Percentiles rank a stretch among this genome's conserved stretches.
These are phyloP conservation scores for Saccopteryx bilineata DNA, from an alignment of 2,113 vertebrate species.

Conservation along the genomic window DNA sequence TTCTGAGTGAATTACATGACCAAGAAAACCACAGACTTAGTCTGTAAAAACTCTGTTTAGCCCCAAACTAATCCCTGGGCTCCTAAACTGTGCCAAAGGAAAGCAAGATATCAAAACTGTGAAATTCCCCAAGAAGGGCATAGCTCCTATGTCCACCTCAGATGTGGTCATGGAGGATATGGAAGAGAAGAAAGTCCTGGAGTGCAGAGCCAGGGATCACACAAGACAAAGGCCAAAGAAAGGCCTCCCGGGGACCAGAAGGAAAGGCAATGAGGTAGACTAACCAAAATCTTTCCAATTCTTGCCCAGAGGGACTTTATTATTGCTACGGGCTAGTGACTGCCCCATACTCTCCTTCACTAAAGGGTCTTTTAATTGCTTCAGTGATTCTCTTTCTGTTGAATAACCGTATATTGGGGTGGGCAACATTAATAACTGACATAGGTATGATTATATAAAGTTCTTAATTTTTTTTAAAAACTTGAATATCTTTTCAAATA, in stretches of 20 bases:
- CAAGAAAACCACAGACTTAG: constrained; percentile 15
- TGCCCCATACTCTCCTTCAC: not conserved
- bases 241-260: not conserved
- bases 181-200: not conserved
- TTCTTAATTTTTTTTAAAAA: constrained; percentile 34
- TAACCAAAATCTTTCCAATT: not conserved
- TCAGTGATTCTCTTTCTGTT: not conserved
- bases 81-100: constrained; percentile 36
- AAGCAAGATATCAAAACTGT: constrained; percentile 69
- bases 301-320: not conserved
- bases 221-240: not conserved
- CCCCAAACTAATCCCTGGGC: constrained; percentile 6
- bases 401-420: not conserved
- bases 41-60: constrained; percentile 10
- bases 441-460: not conserved
- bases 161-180: not conserved
- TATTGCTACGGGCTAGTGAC: not conserved
- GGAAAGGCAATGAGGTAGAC: not conserved
- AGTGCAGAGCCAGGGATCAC: not conserved
- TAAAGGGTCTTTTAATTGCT: not conserved
- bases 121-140: not conserved
- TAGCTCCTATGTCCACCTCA: not conserved
- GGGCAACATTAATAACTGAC: not conserved
- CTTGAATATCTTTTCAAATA: constrained; percentile 37
- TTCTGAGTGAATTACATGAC: not conserved